Conservation (phyloP, 2,113 vertebrate genomes). For the Pluvianellus socialis region DNA sequence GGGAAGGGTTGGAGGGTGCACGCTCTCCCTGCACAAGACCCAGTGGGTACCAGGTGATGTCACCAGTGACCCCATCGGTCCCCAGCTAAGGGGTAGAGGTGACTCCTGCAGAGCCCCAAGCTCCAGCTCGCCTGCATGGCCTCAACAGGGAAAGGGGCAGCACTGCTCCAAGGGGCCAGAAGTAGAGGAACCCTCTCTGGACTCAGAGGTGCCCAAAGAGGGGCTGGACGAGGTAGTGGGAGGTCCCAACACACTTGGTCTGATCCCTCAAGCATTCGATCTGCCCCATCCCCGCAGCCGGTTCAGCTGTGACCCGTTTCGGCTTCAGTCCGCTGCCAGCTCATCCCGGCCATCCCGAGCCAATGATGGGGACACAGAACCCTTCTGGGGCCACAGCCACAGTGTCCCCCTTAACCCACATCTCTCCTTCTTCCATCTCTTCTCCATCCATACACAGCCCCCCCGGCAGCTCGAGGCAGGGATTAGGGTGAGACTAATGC, state of each 20-base stretch:
- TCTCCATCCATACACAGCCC: neutral
- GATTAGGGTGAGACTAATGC: neutral
- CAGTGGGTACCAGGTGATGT: neutral
- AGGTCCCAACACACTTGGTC: rapidly evolving
- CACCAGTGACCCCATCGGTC: neutral
- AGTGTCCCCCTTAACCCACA: neutral
- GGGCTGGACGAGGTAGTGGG: neutral
- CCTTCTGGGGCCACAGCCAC: neutral
- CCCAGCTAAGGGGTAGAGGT: neutral
- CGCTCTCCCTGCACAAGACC: rapidly evolving
- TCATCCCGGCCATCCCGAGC: neutral
- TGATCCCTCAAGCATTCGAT: neutral
- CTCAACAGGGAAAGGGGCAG: neutral
- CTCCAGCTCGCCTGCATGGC: neutral
- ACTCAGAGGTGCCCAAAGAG: neutral
- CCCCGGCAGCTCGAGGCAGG: neutral
- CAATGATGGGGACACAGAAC: neutral
- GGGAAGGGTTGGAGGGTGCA: neutral
- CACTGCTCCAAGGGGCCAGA: rapidly evolving
- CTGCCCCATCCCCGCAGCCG: neutral
- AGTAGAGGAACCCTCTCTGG: neutral
- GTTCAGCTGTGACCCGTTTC: neutral
- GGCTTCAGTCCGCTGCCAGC: neutral
- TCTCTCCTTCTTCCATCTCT: neutral
- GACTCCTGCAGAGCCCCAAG: neutral